These are phyloP conservation scores for Sandelia bainsii DNA, from an alignment of 2,797 vertebrate species.

Conservation along the genomic window DNA sequence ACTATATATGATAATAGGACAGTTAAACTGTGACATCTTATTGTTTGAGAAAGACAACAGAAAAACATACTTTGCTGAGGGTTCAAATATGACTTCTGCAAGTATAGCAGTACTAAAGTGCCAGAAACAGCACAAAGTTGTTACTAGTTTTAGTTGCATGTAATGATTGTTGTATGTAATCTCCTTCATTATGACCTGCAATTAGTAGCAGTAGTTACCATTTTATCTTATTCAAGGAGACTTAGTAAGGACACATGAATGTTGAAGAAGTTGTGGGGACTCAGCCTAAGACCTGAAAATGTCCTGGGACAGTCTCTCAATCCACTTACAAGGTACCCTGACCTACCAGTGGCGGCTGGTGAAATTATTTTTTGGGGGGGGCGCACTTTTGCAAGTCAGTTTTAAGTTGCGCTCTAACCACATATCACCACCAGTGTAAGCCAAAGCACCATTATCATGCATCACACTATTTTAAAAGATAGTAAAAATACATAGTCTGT, in stretches of 20 bases:
- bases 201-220: not conserved
- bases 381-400: too few species aligned
- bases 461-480: too few species aligned
- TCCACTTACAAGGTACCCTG: conserved; percentile 6
- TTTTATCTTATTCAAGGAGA: conserved; percentile 31
- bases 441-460: too few species aligned
- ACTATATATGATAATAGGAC: not conserved
- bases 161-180: too few species aligned
- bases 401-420: too few species aligned
- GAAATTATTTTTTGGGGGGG: too few species aligned
- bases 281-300: conserved; percentile 8
- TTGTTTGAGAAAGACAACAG: not conserved
- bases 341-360: too few species aligned
- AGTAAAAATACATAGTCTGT: too few species aligned
- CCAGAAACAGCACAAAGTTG: not conserved
- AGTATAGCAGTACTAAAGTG: not conserved
- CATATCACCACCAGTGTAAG: too few species aligned
- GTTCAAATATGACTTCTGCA: not conserved
- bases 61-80: not conserved
- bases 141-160: too few species aligned
- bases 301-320: conserved; percentile 16
- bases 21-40: not conserved
- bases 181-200: not conserved
- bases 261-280: conserved; percentile 29
- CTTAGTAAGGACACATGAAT: conserved; percentile 25